Evolutionary conservation across 2,113 vertebrate species (phyloP).

Genomic region (Pluvialis apricaria): DNA sequence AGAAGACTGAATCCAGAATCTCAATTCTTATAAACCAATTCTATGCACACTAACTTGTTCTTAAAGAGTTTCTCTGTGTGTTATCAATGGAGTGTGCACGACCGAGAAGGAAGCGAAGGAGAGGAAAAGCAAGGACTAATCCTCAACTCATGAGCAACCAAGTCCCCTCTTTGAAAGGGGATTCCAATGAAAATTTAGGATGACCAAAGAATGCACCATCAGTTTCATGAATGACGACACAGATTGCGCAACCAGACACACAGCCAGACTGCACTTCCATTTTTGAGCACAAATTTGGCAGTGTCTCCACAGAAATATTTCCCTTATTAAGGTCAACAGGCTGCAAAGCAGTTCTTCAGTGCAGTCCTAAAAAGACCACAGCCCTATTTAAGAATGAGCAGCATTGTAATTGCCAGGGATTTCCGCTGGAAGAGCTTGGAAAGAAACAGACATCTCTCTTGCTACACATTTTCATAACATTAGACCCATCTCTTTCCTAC

Average conservation of each 20-base stretch:
- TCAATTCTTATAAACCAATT: neutral
- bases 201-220: neutral
- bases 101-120: neutral
- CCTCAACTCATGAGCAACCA: neutral
- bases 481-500: neutral
- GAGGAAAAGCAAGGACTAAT: neutral
- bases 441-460: neutral
- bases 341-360: slow-evolving; percentile 1
- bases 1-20: neutral
- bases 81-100: accelerated
- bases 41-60: neutral
- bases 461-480: neutral
- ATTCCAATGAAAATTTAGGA: neutral
- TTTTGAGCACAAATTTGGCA: slow-evolving; percentile 59
- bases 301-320: slow-evolving; percentile 26
- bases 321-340: slow-evolving; percentile 57
- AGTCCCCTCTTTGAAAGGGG: neutral
- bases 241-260: neutral
- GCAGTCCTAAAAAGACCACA: slow-evolving; percentile 12
- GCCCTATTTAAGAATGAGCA: neutral
- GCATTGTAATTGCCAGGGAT: neutral
- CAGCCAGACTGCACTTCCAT: slow-evolving; percentile 29
- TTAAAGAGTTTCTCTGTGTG: neutral
- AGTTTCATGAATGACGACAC: neutral
- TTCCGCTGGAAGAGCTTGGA: neutral